Conservation (phyloP, 2,113 vertebrate species). For the Sturnira hondurensis region DNA sequence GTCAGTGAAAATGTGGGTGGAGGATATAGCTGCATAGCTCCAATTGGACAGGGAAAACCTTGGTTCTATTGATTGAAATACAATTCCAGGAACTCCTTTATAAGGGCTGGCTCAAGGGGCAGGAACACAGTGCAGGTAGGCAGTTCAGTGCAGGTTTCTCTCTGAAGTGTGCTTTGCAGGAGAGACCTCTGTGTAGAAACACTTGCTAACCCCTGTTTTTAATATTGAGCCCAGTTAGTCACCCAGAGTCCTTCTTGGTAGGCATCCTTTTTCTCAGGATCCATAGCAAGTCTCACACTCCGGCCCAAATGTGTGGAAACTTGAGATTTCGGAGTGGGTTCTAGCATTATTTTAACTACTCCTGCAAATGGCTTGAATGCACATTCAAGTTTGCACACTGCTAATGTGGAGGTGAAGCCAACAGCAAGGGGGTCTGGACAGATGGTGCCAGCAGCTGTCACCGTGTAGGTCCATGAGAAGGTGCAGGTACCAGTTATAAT, state of each 20-base stretch:
- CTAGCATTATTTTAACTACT: background rate
- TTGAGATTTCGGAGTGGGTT: rapidly evolving
- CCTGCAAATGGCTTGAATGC: background rate
- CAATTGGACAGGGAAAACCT: no score
- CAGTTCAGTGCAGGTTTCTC: no score
- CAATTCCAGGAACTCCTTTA: no score
- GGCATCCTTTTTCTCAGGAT: background rate
- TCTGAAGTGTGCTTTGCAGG: background rate
- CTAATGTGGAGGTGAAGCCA: background rate
- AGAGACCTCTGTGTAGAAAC: background rate
- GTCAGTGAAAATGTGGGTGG: no score
- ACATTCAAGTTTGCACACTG: background rate
- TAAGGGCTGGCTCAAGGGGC: no score
- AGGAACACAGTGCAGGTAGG: no score
- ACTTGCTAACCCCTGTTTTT: background rate
- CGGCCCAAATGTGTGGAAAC: rapidly evolving
- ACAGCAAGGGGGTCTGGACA: rapidly evolving
- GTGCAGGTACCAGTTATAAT: rapidly evolving
- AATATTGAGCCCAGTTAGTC: background rate
- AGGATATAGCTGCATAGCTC: no score
- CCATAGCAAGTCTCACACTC: background rate
- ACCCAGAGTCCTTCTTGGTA: background rate
- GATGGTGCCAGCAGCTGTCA: rapidly evolving
- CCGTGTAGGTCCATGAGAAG: rapidly evolving
- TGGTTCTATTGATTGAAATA: no score